phyloP scores from a whole-genome alignment of 2,113 vertebrate species.

The Blennius ocellaris region DNA sequence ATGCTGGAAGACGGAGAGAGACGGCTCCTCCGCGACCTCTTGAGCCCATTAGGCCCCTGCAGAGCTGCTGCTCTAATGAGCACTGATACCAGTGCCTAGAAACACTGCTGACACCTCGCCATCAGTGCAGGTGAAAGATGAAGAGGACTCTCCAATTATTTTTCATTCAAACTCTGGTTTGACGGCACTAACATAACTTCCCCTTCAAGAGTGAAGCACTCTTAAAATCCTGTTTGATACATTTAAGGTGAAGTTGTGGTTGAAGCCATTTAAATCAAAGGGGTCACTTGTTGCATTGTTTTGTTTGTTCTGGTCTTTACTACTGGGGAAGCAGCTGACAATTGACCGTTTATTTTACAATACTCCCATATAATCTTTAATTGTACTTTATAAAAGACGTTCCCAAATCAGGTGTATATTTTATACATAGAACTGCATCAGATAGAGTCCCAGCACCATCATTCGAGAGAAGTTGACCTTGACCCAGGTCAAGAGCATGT shows the following conservation, averaged over 20 bases:
- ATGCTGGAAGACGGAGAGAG: neutral
- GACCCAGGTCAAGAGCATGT: too few relatives aligned
- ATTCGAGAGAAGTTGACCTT: too few relatives aligned
- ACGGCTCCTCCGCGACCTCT: slow-evolving; percentile 17
- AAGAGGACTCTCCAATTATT: slow-evolving; percentile 29
- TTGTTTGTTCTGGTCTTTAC: too few relatives aligned
- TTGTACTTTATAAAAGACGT: too few relatives aligned
- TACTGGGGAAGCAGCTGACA: too few relatives aligned
- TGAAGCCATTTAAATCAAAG: too few relatives aligned
- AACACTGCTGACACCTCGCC: slow-evolving; percentile 18
- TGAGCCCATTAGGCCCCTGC: slow-evolving; percentile 30
- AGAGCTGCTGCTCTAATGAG: slow-evolving; percentile 50
- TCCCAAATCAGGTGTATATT: too few relatives aligned
- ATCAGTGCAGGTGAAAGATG: slow-evolving; percentile 41
- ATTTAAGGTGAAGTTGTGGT: neutral
- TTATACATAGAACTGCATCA: too few relatives aligned
- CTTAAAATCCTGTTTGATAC: neutral
- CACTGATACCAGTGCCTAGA: neutral
- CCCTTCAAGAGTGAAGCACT: neutral
- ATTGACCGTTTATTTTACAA: too few relatives aligned
- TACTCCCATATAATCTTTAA: too few relatives aligned
- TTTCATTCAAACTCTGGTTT: neutral
- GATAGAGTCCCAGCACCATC: too few relatives aligned
- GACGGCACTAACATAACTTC: neutral
- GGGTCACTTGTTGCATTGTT: too few relatives aligned